phyloP scores from a whole-genome alignment of 2,888 invertebrate species.

The Volucella inanis region DNA sequence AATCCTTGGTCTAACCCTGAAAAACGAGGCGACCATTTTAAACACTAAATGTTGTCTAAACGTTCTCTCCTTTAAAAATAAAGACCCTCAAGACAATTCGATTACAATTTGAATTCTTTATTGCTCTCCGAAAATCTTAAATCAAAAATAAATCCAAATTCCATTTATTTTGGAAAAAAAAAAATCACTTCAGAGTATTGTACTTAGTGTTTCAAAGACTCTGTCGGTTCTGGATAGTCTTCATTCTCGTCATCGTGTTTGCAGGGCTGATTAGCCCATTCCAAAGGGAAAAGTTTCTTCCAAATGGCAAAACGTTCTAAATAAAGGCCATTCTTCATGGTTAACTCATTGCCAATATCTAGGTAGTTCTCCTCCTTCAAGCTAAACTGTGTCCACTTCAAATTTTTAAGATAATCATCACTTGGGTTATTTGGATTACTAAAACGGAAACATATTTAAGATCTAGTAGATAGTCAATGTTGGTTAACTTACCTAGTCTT shows the following conservation, averaged over 20 bases:
- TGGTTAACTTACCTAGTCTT: constrained; percentile 77
- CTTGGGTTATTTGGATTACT: constrained; percentile 80
- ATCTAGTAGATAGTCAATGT: neutral
- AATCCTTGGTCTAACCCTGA: too few species aligned
- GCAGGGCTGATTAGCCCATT: constrained; percentile 51
- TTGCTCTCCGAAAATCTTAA: too few species aligned
- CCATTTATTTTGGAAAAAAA: too few species aligned
- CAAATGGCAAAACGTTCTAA: constrained; percentile 75
- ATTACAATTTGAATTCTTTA: too few species aligned
- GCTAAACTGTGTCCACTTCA: constrained; percentile 78
- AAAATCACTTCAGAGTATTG: too few species aligned
- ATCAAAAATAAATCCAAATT: too few species aligned
- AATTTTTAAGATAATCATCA: constrained; percentile 78
- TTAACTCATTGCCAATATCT: constrained; percentile 79
- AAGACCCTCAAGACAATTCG: too few species aligned
- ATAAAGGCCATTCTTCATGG: constrained; percentile 75
- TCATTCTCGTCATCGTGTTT: constrained; percentile 14
- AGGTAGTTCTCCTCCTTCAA: constrained; percentile 77
- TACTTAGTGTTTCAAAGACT: neutral
- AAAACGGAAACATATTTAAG: constrained; percentile 16
- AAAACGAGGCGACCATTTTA: too few species aligned
- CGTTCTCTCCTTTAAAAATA: too few species aligned
- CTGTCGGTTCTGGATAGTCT: constrained; percentile 50
- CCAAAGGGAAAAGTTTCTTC: constrained; percentile 75
- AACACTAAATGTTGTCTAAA: too few species aligned